Base-by-base conservation (phyloP, 2,797 vertebrate genomes). In the Sphaeramia orbicularis region DNA sequence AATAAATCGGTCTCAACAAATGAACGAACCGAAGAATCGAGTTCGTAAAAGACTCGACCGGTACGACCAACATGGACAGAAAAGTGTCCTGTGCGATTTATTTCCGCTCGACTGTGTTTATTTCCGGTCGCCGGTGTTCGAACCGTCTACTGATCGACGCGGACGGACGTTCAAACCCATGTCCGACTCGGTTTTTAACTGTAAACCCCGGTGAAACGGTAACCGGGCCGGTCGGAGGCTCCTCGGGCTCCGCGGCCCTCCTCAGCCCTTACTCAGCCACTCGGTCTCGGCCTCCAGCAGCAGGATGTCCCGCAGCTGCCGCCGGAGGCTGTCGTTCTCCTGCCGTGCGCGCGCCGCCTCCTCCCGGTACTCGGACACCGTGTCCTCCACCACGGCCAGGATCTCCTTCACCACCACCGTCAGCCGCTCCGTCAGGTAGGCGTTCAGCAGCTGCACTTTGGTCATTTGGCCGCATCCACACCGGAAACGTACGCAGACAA, bases 281-380 rank as follows among this genome's bases (percentile, higher is more conserved):
- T 85, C 68, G 1, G 83, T 83, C 80, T 86, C 82, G 82, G 91
- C 88, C 79, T 87, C 90, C 76, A 90, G 81, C 64, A 93, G 83
- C 69, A 92, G 79, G 76, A 91, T 81, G 81, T 93, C 93, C 75
- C 89, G 90, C 74, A 95, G 91, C 74, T 93, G 93, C 61, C 89
- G 69, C 81, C 91, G 83, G 37, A 95, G 92, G 45, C 71, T 85
- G 58, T 92, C 90, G 86, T 93, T 95, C 88, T 95, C 94, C 36
- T 82, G 77, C 50, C 78, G 65, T 47, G 87, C 82, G 9, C 90
- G 56, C 5, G 84, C 90, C 2, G 92, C 81, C 81, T 95, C 93
- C 78, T 93, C 91, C 49, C 89, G 92, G 87, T 93, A 94, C 80
- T 94, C 92, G 37, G 86, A 83, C 15, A 94, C 92, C 61, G 93